Evolutionary conservation across 2,113 vertebrate species (phyloP), one percentile per base, ranked within the genome.

Genomic region (Tretioscincus oriximinensis): DNA sequence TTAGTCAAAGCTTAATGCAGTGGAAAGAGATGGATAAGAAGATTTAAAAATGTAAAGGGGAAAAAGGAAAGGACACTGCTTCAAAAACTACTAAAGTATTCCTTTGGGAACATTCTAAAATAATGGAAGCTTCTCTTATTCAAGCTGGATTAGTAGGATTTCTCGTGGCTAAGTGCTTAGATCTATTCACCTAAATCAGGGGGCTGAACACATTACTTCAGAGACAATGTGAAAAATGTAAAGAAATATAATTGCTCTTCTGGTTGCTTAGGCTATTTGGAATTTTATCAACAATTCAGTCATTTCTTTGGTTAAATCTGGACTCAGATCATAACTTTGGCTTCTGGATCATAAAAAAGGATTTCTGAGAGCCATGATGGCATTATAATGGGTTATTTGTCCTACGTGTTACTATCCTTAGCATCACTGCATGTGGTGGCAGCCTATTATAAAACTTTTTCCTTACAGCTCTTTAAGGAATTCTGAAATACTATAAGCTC

Each of bases 1-100:
- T 81, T 77, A 71, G 45, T 49, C 7, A 58, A 85, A 73, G 9
- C 29, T 71, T 76, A 82, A 75, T 54, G 16, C 21, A 24, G 5
- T 2, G 69, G 51, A 84, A 81, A 73, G 3, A 61, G 7, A n/a
- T 77, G 18, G 70, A 77, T 65, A 76, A 16, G 11, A 65, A 82
- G 10, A 3, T 28, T 84, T 10, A 68, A 14, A 28, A 71, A 31
- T 2, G 68, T 35, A 35, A 2, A 24, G 9, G 47, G n/a, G 49
- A 58, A 47, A 3, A 79, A 63, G 61, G 65, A 66, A 0, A 51
- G 29, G 35, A 47, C 4, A 14, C 6, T 0, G 65, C 6, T 83
- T 66, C 77, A 78, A 76, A 83, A 61, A 47, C 1, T 31, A 20
- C 14, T 2, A 45, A 81, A 87, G 0, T 18, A 76, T 26, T 35